Evolutionary conservation across 2,113 vertebrate genomes (phyloP).

Genomic region (Jaculus jaculus): DNA sequence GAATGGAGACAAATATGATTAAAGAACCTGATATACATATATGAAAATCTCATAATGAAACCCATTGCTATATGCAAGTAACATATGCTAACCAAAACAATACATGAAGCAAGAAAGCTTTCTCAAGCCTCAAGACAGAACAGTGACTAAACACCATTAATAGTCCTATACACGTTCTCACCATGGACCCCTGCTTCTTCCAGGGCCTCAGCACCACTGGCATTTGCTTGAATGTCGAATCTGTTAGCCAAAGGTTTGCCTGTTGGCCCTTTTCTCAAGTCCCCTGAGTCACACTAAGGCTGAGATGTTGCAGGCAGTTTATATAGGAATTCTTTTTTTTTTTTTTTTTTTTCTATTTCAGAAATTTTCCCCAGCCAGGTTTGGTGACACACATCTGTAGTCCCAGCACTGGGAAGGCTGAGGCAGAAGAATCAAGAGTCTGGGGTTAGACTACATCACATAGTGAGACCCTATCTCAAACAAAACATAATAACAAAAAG

Average conservation of each 20-base stretch:
- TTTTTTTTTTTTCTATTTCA: neutral
- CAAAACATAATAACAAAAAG: neutral
- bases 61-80: neutral
- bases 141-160: neutral
- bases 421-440: neutral
- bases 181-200: neutral
- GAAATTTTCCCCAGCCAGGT: neutral
- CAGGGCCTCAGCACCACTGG: neutral
- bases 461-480: neutral
- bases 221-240: neutral
- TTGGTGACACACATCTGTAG: neutral
- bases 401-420: neutral
- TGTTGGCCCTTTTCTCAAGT: neutral
- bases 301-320: neutral
- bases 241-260: neutral
- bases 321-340: too few species aligned
- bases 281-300: neutral
- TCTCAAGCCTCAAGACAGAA: constrained; percentile 1
- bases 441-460: neutral
- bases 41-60: neutral
- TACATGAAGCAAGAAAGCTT: neutral
- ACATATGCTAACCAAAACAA: neutral
- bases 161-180: neutral
- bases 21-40: neutral
- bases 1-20: neutral